A percentile compares a stretch with the other conserved stretches of the same genome.
Evolutionary conservation across 2,888 invertebrate species (phyloP).

Genomic region (Dynastes grantii): DNA sequence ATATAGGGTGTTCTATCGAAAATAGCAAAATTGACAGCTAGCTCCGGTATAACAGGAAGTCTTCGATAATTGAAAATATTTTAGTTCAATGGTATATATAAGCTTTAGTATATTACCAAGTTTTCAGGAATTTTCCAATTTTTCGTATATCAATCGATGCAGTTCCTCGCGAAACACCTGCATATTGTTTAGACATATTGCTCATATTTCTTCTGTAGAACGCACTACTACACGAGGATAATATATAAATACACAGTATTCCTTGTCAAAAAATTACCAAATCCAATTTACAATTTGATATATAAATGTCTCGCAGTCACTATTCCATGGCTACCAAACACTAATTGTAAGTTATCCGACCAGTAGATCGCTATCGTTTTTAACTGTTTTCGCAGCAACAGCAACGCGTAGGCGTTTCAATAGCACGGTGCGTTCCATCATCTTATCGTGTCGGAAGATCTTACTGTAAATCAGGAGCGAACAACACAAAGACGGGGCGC

Average conservation of each 20-base stretch:
- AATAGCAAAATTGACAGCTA: too few species aligned
- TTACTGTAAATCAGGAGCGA: conserved; percentile 27
- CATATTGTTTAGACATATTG: background rate
- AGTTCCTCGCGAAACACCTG: too few species aligned
- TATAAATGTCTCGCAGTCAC: conserved; percentile 30
- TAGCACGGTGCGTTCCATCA: conserved; percentile 38
- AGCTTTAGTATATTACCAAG: too few species aligned
- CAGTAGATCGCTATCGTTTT: conserved; percentile 33
- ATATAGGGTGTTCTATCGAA: too few species aligned
- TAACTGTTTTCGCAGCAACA: conserved; percentile 35
- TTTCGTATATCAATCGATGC: too few species aligned
- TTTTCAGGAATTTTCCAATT: too few species aligned
- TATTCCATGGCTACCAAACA: conserved; percentile 36
- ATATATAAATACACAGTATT: background rate
- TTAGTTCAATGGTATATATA: too few species aligned
- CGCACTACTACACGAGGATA: background rate
- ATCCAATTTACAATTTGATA: conserved; percentile 32
- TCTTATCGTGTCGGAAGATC: conserved; percentile 37
- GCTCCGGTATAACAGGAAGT: too few species aligned
- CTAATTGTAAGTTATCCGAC: conserved; percentile 40
- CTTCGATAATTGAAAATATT: too few species aligned
- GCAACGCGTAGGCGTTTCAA: conserved; percentile 37
- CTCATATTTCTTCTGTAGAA: background rate
- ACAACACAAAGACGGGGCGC: conserved; percentile 35
- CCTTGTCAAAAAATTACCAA: background rate